These are phyloP conservation scores for Leptosomus discolor DNA, from an alignment of 2,113 vertebrate genomes.

Conservation along the genomic window DNA sequence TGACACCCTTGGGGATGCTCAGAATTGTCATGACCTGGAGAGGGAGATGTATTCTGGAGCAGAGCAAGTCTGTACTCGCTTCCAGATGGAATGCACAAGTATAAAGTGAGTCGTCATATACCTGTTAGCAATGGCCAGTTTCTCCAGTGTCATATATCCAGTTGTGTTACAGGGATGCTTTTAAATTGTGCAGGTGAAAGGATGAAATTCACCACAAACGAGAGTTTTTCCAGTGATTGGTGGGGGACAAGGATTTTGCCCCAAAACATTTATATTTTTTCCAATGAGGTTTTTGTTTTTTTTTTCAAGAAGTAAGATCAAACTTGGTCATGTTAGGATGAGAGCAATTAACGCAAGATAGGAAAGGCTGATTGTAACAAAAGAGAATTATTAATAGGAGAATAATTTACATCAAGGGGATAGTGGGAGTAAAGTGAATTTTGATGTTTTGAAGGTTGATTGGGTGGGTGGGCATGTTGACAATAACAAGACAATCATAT, in stretches of 20 bases:
- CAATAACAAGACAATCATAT: slow-evolving; percentile 59
- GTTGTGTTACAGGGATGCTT: neutral
- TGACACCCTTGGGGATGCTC: neutral
- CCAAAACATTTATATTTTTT: neutral
- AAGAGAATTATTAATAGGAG: slow-evolving; percentile 66
- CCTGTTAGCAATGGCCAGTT: neutral
- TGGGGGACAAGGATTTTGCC: neutral
- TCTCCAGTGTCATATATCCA: rapidly evolving
- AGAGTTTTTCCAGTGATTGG: neutral
- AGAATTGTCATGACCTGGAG: neutral
- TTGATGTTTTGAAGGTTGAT: slow-evolving; percentile 57
- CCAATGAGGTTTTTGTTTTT: neutral
- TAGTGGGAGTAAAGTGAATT: slow-evolving; percentile 56
- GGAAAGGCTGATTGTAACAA: slow-evolving; percentile 25
- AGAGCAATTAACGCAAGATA: neutral
- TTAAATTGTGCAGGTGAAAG: neutral
- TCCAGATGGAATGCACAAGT: neutral
- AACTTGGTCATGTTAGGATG: neutral
- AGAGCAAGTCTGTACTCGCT: neutral
- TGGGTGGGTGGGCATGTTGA: slow-evolving; percentile 48
- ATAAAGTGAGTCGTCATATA: rapidly evolving
- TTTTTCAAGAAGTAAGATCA: neutral
- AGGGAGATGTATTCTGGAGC: neutral
- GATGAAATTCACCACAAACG: neutral
- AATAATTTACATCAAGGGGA: slow-evolving; percentile 51